Evolutionary conservation across 2,888 invertebrate genomes (phyloP), one percentile per base, ranked within the genome.

Genomic region (Dorcus hopei): DNA sequence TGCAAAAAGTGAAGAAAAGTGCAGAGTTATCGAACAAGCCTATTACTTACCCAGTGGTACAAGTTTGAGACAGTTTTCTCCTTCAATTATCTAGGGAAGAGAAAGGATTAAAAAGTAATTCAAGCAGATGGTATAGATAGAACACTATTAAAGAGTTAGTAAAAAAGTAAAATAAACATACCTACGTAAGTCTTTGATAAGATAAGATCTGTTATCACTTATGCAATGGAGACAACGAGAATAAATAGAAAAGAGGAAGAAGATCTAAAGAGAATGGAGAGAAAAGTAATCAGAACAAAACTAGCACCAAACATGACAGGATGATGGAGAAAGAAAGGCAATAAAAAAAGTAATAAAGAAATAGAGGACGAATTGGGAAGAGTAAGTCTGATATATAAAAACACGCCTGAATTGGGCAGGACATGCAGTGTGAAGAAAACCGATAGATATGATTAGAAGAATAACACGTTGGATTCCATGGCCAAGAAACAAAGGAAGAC

Each of bases 281-380:
- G 39, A 23, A 57, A 57, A 45, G 52, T 47, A 53, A 41, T 43
- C 26, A 33, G 26, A 47, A 47, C 39, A 23, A 53, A 52, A 54
- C 45, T 53, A 23, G 53, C 26, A 26, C 53, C 57, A 53, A 48
- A 26, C 23, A 57, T 53, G 43, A 57, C 53, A 45, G 26, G 14
- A 23, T 14, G 19, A 45, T 53, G 40, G 48, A 23, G 39, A 57
- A 53, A 38, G 14, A 53, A 57, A 41, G 48, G 11, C 38, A 14
- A 14, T 14, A 14, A 41, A 52, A n/a, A 48, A 47, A 54, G 38
- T 5, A 57, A 53, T 19, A 53, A 19, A 23, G 47, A 54, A 19
- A 19, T 19, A 19, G 19, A 16, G 57, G 52, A 14, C 14, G 1
- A 14, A 14, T 14, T 14, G 14, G 14, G 14, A 14, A 14, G 14